Evolutionary conservation across 1,140 invertebrate species (phyloP), one percentile per base, ranked within the genome.

Genomic region (Papilio dardanus): DNA sequence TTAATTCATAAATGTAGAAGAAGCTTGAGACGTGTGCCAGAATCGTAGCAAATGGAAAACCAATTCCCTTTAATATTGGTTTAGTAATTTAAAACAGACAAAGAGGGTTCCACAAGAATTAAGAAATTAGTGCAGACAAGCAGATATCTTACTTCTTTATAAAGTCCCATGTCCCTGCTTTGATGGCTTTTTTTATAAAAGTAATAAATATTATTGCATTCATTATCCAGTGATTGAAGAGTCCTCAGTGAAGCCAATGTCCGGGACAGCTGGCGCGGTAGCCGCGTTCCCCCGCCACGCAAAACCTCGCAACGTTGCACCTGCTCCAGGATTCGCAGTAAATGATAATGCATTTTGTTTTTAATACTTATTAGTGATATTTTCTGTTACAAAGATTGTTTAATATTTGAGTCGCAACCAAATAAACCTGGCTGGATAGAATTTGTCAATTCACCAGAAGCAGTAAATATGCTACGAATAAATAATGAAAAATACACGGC

Each of bases 161-260:
- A n/a, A n/a, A n/a, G n/a, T n/a, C n/a, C n/a, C n/a, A n/a, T n/a
- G n/a, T n/a, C n/a, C n/a, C n/a, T n/a, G n/a, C n/a, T 46, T 5
- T 46, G 19, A 46, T 7, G n/a, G 16, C 24, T 14, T 8, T 30
- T 28, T 62, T 28, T 8, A 24, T 28, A 58, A 62, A 62, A 62
- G 28, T 5, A n/a, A 50, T 7, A 21, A 50, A 62, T 30, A 37
- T 12, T 31, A 19, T 10, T 19, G 14, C 19, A 66, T n/a, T 31
- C 31, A 66, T 66, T 35, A 6, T 31, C 21, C 16, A 19, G 31
- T 35, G 65, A 66, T 66, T 66, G n/a, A 66, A 33, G 4, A 66
- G 65, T 58, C 54, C 8, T 28, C 54, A 58, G 8, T 24, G 21
- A 58, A 58, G 54, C 31, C 33, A 66, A 66, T 66, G 28, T 66